phyloP scores from a whole-genome alignment of 2,888 invertebrate genomes.

The Spodoptera littoralis region DNA sequence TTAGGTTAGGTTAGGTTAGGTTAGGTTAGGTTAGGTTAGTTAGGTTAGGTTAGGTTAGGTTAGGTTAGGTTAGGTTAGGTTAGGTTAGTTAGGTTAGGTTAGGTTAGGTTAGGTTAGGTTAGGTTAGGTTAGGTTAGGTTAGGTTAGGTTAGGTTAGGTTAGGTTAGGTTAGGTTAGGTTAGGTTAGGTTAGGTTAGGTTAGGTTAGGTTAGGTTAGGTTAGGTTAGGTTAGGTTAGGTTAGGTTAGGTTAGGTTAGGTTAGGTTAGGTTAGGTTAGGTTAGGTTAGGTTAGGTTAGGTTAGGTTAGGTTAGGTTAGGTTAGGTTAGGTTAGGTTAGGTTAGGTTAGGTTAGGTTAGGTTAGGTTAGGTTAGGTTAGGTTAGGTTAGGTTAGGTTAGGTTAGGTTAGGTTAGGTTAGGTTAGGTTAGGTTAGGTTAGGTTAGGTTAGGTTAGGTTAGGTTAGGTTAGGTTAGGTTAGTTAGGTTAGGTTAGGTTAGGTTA shows the following conservation, averaged over 20 bases:
- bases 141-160: slow-evolving; percentile 33
- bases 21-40: too few relatives aligned
- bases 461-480: slow-evolving; percentile 4
- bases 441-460: slow-evolving; percentile 25
- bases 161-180: slow-evolving; percentile 34
- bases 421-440: slow-evolving; percentile 21
- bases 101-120: slow-evolving; percentile 38
- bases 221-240: slow-evolving; percentile 23
- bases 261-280: slow-evolving; percentile 27
- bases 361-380: slow-evolving; percentile 50
- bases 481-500: slow-evolving; percentile 25
- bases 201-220: slow-evolving; percentile 26
- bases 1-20: slow-evolving; percentile 41
- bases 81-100: slow-evolving; percentile 42
- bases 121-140: slow-evolving; percentile 39
- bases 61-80: slow-evolving; percentile 44
- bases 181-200: slow-evolving; percentile 32
- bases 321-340: slow-evolving; percentile 48
- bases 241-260: slow-evolving; percentile 29
- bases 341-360: slow-evolving; percentile 50
- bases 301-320: slow-evolving; percentile 32
- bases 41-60: slow-evolving; percentile 38
- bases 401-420: slow-evolving; percentile 47
- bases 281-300: slow-evolving; percentile 21
- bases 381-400: slow-evolving; percentile 50